These are phyloP conservation scores for Trididemnum nubilum DNA, from an alignment of 23 tunicate genomes.

Conservation along the genomic window DNA sequence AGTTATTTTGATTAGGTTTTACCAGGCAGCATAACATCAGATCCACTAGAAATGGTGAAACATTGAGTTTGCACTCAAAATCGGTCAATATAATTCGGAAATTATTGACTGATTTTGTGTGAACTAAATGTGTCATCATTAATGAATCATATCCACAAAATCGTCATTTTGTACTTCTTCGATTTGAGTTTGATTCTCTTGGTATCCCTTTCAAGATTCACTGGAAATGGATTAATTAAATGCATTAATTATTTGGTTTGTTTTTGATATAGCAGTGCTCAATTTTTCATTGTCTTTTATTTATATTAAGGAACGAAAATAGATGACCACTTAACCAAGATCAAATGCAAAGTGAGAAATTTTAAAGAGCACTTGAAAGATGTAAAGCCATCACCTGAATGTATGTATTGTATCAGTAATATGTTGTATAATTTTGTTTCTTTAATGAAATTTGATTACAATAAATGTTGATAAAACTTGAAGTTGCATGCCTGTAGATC, in stretches of 20 bases:
- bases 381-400: constrained; percentile 70
- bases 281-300: neutral
- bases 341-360: constrained; percentile 47
- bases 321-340: constrained; percentile 60
- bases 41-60: no score
- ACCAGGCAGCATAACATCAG: no score
- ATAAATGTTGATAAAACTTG: neutral
- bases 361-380: constrained; percentile 53
- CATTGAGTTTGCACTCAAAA: no score
- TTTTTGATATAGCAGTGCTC: neutral
- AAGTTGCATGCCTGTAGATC: neutral
- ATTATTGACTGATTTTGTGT: no score
- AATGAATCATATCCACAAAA: no score
- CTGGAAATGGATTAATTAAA: no score
- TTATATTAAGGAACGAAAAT: constrained; percentile 45
- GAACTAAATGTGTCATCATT: no score
- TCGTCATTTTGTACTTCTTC: neutral
- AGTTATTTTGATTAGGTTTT: no score
- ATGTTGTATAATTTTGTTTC: neutral
- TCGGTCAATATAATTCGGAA: no score
- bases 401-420: constrained; percentile 34
- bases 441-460: neutral
- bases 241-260: no score
- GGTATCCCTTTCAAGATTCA: no score
- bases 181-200: no score